Conservation (phyloP, 2,888 invertebrate species). For the Brenthis ino region DNA sequence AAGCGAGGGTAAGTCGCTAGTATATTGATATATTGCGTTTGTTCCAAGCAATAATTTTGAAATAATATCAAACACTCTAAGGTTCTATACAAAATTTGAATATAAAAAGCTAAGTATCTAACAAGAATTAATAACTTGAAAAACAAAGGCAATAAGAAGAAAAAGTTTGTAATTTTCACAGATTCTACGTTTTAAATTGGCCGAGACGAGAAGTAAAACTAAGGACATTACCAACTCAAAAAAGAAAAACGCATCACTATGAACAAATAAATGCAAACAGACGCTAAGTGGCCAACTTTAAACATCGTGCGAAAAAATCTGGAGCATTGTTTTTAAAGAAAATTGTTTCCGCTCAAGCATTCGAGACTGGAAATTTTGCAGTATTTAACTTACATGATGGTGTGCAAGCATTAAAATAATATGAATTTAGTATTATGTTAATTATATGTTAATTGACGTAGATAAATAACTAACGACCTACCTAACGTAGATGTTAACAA, state of each 20-base stretch:
- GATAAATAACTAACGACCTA: too few relatives aligned
- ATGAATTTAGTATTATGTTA: not conserved
- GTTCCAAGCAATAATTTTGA: too few relatives aligned
- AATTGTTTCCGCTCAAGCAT: conserved; percentile 40
- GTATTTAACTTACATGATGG: conserved; percentile 37
- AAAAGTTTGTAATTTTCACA: conserved; percentile 1
- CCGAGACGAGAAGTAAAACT: conserved; percentile 24
- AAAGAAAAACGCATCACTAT: conserved; percentile 44
- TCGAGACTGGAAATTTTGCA: conserved; percentile 37
- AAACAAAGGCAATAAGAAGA: conserved; percentile 6
- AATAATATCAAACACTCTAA: too few relatives aligned
- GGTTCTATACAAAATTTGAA: too few relatives aligned
- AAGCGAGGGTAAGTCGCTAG: too few relatives aligned
- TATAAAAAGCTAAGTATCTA: not conserved
- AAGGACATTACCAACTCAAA: conserved; percentile 48
- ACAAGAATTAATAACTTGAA: not conserved
- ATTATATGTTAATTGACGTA: too few relatives aligned
- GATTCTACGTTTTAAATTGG: conserved; percentile 7
- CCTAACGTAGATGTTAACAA: too few relatives aligned
- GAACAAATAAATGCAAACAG: conserved; percentile 62
- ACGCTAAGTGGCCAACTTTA: conserved; percentile 58
- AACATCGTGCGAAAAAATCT: conserved; percentile 68
- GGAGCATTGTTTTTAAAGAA: conserved; percentile 56
- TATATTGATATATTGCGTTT: too few relatives aligned
- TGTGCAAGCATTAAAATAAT: conserved; percentile 19